Evolutionary conservation across 2,888 invertebrate genomes (phyloP), one percentile per base, ranked within the genome.

Genomic region (Sphaerophoria rueppellii): DNA sequence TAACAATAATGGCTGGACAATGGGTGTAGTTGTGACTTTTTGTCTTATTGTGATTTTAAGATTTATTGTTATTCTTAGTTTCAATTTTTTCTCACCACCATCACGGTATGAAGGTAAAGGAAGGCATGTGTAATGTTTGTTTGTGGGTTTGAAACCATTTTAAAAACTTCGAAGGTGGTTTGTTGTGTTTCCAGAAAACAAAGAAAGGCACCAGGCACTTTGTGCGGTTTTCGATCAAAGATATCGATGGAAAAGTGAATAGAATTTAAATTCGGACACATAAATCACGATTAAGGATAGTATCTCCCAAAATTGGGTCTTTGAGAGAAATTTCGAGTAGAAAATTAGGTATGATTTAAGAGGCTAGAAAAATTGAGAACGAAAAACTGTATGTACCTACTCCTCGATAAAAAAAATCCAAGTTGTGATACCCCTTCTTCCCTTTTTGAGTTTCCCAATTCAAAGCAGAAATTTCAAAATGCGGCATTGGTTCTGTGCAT

Each of bases 21-120:
- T 37, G 34, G 32, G 82, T 83, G 78, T 83, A 61, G 65, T 79
- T 54, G 78, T 82, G 54, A 54, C 32, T 75, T 61, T 35, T 4
- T 4, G 4, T 65, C 14, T 70, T 72, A 76, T 83, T 85, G 69
- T 76, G 37, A 69, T 72, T 57, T 40, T 46, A 58, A 81, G 85
- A 85, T 85, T 85, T 85, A 80, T 85, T 70, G 76, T 58, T 60
- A 70, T 37, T 43, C 9, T 43, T 11, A 40, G 9, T 7, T 7
- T 34, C 35, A 48, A 57, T 40, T 52, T 67, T 67, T 60, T 65
- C 35, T 12, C 11, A 16, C 34, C 7, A 11, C 43, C n/a, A 40
- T 72, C 14, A 55, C 57, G 69, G 32, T 7, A 35, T 34, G 24
- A 24, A 24, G 24, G 2, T 24, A 24, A 24, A 24, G 24, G 24